phyloP scores from a whole-genome alignment of 2,797 vertebrate genomes.

The Hypotaenidia okinawae region DNA sequence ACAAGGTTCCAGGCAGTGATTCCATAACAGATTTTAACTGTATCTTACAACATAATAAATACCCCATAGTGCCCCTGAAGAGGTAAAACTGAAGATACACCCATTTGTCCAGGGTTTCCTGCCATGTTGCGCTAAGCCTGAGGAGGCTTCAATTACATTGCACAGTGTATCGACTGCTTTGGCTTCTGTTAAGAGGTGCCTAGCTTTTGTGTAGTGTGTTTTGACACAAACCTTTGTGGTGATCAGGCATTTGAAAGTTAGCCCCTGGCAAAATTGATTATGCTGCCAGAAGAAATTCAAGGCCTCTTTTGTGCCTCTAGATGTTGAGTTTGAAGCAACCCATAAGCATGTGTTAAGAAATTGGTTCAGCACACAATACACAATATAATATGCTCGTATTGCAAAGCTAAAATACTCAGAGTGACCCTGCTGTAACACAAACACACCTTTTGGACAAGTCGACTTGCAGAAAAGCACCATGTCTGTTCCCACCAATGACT shows the following conservation, averaged over 20 bases:
- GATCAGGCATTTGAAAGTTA: neutral
- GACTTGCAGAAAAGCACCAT: neutral
- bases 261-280: neutral
- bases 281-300: neutral
- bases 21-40: neutral
- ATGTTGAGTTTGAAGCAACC: neutral
- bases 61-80: neutral
- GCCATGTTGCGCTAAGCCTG: rapidly evolving
- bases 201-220: neutral
- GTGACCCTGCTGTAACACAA: neutral
- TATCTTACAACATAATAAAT: neutral
- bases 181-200: neutral
- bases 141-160: neutral
- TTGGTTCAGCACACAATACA: neutral
- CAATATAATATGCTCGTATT: neutral
- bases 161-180: neutral
- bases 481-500: neutral
- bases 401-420: neutral
- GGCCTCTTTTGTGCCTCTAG: neutral
- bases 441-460: neutral
- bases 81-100: neutral
- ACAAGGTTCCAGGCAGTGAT: neutral
- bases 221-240: neutral
- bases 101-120: neutral
- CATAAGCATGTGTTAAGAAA: neutral